These are phyloP conservation scores for Drosophila mojavensis DNA, from an alignment of 1,140 invertebrate genomes.

Conservation along the genomic window DNA sequence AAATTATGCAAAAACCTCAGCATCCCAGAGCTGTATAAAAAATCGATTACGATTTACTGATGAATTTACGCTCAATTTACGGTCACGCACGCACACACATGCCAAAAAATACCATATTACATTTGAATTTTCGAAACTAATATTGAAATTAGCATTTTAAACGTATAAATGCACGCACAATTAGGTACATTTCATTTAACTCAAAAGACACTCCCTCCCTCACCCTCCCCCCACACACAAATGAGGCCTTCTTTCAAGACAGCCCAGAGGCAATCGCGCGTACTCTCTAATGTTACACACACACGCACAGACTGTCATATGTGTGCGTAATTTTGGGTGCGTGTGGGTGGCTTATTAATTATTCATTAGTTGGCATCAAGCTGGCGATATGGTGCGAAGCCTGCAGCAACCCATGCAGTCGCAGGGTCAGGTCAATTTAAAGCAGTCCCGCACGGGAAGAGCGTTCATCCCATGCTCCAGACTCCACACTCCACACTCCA, in stretches of 20 bases:
- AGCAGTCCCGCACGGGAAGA: constrained; percentile 15
- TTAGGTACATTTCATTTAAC: constrained; percentile 76
- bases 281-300: constrained; percentile 31
- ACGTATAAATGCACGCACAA: constrained; percentile 80
- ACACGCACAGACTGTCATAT: background rate
- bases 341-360: constrained; percentile 71
- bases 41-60: constrained; percentile 75
- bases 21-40: constrained; percentile 31
- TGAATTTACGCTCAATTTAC: constrained; percentile 76
- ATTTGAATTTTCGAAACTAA: constrained; percentile 69
- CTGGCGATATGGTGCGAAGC: constrained; percentile 56
- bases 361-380: constrained; percentile 82
- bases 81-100: constrained; percentile 18
- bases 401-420: constrained; percentile 19
- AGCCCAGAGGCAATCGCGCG: constrained; percentile 45
- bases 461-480: constrained; percentile 11
- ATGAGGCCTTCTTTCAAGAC: constrained; percentile 21
- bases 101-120: constrained; percentile 40
- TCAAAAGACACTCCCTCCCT: constrained; percentile 51
- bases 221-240: background rate
- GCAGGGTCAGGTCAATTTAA: constrained; percentile 48
- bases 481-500: background rate
- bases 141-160: constrained; percentile 82
- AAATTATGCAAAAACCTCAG: constrained; percentile 72
- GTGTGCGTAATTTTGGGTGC: constrained; percentile 15